Base-by-base conservation (phyloP, 2,113 vertebrate genomes). In the Centropus bengalensis region DNA sequence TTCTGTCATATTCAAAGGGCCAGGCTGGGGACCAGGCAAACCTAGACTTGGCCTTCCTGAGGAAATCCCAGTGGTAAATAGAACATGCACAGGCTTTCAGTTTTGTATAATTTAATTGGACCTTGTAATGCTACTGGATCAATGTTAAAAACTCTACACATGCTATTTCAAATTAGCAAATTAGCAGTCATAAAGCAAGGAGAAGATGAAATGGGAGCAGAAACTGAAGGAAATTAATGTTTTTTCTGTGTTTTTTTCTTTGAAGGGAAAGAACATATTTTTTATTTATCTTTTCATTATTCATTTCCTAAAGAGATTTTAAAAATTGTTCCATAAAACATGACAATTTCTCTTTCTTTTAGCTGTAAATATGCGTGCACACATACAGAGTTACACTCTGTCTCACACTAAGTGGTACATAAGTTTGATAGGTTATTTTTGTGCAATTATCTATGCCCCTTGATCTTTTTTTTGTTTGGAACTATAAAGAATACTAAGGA, bases 21-120 rank as follows among this genome's bases (percentile, higher is more conserved):
- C 99, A 24, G 98, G 99, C 83, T 99, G 99, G 99, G 96, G 87
- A 92, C 99, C 99, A 58, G 99, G 99, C 82, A 99, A 99, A 98
- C 95, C 97, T 92, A 98, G 99, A 84, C 98, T 99, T 82, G 99
- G 99, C 32, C 97, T 99, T 93, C 97, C 95, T 94, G 96, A 92
- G 45, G 97, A 98, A 84, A 98, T 98, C 83, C 99, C 99, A 21
- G 79, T 97, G 98, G 99, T 99, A 97, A 96, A 94, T 92, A 97
- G 79, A 98, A 95, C 97, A 96, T 83, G 93, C 93, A 91, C 68
- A 90, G 88, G 63, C 94, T 97, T 88, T 90, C 69, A 28, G 44
- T 91, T 79, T 85, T 68, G 85, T 93, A 71, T 79, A 85, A 69
- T 97, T 87, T 95, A 63, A 45, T 89, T 82, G 80, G 56, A 55